Evolutionary conservation across 2,888 invertebrate species (phyloP), one percentile per base, ranked within the genome.

Genomic region (Caenorhabditis doughertyi): DNA sequence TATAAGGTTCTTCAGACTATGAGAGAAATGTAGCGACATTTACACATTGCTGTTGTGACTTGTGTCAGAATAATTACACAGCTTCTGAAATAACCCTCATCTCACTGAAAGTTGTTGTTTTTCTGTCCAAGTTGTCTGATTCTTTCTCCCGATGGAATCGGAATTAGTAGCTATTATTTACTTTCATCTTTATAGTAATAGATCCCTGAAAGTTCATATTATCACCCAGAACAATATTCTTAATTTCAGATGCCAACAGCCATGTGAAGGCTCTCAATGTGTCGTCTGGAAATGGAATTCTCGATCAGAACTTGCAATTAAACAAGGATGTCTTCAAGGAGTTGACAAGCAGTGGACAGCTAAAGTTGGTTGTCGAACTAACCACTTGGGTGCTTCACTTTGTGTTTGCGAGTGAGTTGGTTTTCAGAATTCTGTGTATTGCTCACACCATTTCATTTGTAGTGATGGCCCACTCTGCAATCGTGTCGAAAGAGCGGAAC

Each of bases 351-450:
- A 79, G 23, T 83, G 77, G 65, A 84, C 88, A 3, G 73, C 85
- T 25, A 83, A 83, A 56, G 83, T 86, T 53, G 89, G 89, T 2
- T 89, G 89, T 53, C 76, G 87, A 9, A 85, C 83, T 7, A 89
- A 89, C 60, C 81, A 84, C 55, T 65, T 86, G 25, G 88, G 86
- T 27, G 89, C 89, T 16, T 80, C 84, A 29, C 53, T 89, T 18
- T 89, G 89, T 62, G 70, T 89, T n/a, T 89, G 89, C 87, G 81
- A 88, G 89, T 89, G 44, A 70, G 84, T 55, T 49, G 5, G 11
- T 32, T 64, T 51, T 27, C 32, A 9, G 51, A 35, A 47, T 18
- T 8, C n/a, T 18, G 18, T 13, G 7, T 16, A 11, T 16, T 42
- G 42, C 5, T 13, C 8, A n/a, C n/a, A n/a, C n/a, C n/a, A n/a